Evolutionary conservation across 2,888 invertebrate genomes (phyloP), one percentile per base, ranked within the genome.

Genomic region (Boloria selene): DNA sequence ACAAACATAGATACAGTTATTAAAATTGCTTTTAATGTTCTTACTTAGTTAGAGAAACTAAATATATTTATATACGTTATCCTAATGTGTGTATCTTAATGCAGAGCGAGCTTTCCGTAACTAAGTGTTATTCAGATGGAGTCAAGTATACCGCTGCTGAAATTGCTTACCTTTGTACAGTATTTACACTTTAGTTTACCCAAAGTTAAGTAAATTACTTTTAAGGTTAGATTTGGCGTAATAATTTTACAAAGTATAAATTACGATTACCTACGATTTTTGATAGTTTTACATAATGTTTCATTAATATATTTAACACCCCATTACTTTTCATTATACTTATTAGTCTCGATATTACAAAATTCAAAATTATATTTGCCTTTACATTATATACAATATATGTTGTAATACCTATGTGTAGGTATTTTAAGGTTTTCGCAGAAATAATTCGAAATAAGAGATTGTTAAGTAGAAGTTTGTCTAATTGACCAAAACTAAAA

Each of bases 111-210:
- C 52, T 58, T 66, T 59, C 14, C 45, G 53, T 66, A 61, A 62
- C 65, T 56, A 61, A 66, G 56, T 61, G 61, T 52, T 66, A 66
- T 66, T 66, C 65, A 61, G 61, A 66, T 66, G 17, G 56, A 65
- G 61, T 65, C 50, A 66, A 66, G 61, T 56, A 52, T 18, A 56
- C 45, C 47, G 52, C 22, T 22, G 52, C 56, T 45, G 61, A 66
- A 64, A 62, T 66, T 59, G 49, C 66, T 58, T 58, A 62, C 62
- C 52, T 59, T 58, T 53, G 56, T 62, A 26, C 58, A 42, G 31
- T 62, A 58, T 66, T 38, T 38, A 45, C 53, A 53, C 62, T 66
- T 66, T 66, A 66, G 62, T 66, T 59, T 62, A 66, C 42, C 65
- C 52, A 22, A 51, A 66, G 47, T 56, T 22, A 62, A 58, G 62